phyloP scores from a whole-genome alignment of 2,888 invertebrate species.

The Brachycybe producta region DNA sequence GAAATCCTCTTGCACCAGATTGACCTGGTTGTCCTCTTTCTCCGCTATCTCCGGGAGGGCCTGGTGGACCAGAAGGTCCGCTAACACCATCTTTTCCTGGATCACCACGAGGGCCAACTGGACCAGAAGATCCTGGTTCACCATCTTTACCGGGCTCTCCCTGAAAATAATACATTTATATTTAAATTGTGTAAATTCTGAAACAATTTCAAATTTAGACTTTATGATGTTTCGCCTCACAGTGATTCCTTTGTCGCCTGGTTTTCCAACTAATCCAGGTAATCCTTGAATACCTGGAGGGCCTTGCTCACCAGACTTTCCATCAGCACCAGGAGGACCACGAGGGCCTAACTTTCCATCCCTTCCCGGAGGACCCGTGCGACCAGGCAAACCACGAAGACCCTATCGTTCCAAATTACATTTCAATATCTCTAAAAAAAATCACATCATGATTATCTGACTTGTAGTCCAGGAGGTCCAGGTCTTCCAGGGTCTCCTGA shows the following conservation, averaged over 20 bases:
- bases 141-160: constrained; percentile 71
- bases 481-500: constrained; percentile 47
- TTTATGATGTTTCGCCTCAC: constrained; percentile 36
- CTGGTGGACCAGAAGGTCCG: constrained; percentile 43
- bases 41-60: constrained; percentile 55
- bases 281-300: constrained; percentile 64
- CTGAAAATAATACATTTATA: constrained; percentile 33
- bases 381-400: constrained; percentile 38
- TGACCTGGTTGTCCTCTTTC: constrained; percentile 63
- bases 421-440: not conserved
- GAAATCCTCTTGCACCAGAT: constrained; percentile 65
- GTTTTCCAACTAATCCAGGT: constrained; percentile 59
- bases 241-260: constrained; percentile 62
- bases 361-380: constrained; percentile 30
- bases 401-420: constrained; percentile 36
- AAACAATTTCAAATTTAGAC: not conserved
- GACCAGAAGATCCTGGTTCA: constrained; percentile 56
- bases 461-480: constrained; percentile 43
- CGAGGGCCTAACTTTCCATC: constrained; percentile 33
- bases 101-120: constrained; percentile 63
- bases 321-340: constrained; percentile 63
- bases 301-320: constrained; percentile 71
- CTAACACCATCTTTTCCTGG: constrained; percentile 48
- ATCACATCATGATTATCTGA: no score
- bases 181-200: not conserved